Evolutionary conservation across 2,113 vertebrate genomes (phyloP), one percentile per base, ranked within the genome.

Genomic region (Bos indicus): DNA sequence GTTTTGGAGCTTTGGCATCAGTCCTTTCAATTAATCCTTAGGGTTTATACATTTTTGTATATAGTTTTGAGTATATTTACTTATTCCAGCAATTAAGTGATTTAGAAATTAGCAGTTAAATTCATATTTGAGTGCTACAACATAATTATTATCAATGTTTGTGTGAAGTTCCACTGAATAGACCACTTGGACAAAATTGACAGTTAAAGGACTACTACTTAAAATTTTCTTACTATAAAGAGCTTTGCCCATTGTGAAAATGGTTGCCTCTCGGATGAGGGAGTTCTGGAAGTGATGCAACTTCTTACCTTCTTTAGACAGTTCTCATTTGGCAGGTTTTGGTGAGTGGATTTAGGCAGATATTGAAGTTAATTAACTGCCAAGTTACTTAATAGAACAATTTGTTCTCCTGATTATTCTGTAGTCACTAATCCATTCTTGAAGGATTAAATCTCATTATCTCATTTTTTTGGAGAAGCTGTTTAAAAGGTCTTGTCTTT

Each of bases 311-410:
- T 86, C 87, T 77, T 92, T 87, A 77, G 90, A 36, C 5, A 89
- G 7, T 83, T 97, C 51, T 96, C 82, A 83, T 77, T 94, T 95
- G 88, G 83, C 36, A 97, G 77, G 33, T 86, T 86, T 97, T 90
- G 82, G 81, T 83, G 67, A 96, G n/a, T 83, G 26, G 54, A 91
- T 95, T 92, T 86, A 89, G 88, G 59, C 26, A 91, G 51, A 88
- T 91, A 91, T 36, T 46, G 43, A 97, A 94, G 90, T 64, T 93
- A 95, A 97, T 96, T 97, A 97, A 92, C 91, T 94, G 91, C 86
- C 95, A 94, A 85, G 11, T 91, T 95, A 77, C 60, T 97, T 97
- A 93, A 91, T 93, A 93, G 77, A 71, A 57, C 28, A 90, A 92
- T 95, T 94, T 12, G 46, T 94, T 97, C 46, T 95, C 46, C n/a